Evolutionary conservation across 2,797 vertebrate species (phyloP).

Genomic region (Euphonia xanthogaster): DNA sequence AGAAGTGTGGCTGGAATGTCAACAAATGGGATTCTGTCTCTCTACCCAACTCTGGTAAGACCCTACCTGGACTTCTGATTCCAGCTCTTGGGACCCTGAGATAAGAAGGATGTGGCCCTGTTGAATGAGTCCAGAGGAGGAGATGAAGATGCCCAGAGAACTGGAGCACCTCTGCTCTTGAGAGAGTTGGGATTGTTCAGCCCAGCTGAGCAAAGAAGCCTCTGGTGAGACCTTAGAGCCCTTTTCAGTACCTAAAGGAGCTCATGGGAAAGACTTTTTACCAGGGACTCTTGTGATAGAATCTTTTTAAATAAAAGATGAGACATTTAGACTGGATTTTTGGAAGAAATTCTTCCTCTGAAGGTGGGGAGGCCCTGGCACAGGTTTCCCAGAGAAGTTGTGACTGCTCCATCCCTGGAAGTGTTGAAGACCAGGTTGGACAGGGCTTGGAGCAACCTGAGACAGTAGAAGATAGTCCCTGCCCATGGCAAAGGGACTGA

Average conservation of each 20-base stretch:
- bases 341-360: background rate
- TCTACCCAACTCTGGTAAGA: background rate
- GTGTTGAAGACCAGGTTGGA: background rate
- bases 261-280: background rate
- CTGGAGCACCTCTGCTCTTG: background rate
- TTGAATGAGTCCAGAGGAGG: background rate
- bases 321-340: background rate
- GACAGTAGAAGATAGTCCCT: accelerated
- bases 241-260: background rate
- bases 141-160: no score
- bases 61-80: background rate
- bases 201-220: background rate
- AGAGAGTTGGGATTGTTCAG: background rate
- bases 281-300: accelerated
- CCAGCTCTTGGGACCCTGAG: accelerated
- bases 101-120: background rate
- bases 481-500: background rate
- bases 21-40: accelerated
- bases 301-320: background rate
- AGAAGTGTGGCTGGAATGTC: accelerated
- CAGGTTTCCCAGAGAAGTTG: background rate
- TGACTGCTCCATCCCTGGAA: background rate
- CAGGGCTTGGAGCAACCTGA: accelerated
- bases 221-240: background rate
- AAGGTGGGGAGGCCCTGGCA: background rate